phyloP scores from a whole-genome alignment of 2,797 vertebrate species.

The Melanotaenia boesemani region DNA sequence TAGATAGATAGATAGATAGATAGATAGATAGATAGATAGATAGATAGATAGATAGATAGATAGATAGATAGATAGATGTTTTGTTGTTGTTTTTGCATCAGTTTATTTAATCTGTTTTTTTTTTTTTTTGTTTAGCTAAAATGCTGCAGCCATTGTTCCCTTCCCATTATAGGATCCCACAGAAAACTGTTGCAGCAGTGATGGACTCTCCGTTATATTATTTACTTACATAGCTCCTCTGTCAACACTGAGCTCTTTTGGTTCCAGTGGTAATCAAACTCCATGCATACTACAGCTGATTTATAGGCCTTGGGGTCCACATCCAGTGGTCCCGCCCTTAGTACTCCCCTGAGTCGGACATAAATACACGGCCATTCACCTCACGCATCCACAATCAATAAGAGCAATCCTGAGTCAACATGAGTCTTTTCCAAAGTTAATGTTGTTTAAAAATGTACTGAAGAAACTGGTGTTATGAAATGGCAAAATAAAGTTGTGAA shows the following conservation, averaged over 20 bases:
- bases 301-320: slow-evolving; percentile 54
- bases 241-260: slow-evolving; percentile 64
- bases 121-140: neutral
- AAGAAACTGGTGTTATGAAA: neutral
- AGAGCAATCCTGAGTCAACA: slow-evolving; percentile 2
- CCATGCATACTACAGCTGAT: slow-evolving; percentile 66
- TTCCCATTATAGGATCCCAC: slow-evolving; percentile 5
- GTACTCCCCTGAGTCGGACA: slow-evolving; percentile 25
- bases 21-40: neutral
- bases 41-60: neutral
- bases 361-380: slow-evolving; percentile 33
- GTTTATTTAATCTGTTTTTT: neutral
- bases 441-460: neutral
- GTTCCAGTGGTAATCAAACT: slow-evolving; percentile 64
- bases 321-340: slow-evolving; percentile 19
- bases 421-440: neutral
- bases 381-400: neutral
- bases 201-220: slow-evolving; percentile 60
- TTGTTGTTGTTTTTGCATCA: neutral
- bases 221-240: slow-evolving; percentile 68
- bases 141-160: slow-evolving; percentile 5
- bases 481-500: no score
- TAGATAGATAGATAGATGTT: no score
- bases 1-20: neutral
- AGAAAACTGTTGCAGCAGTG: slow-evolving; percentile 44